Evolutionary conservation across 2,113 vertebrate genomes (phyloP).

Genomic region (Oriolus oriolus): DNA sequence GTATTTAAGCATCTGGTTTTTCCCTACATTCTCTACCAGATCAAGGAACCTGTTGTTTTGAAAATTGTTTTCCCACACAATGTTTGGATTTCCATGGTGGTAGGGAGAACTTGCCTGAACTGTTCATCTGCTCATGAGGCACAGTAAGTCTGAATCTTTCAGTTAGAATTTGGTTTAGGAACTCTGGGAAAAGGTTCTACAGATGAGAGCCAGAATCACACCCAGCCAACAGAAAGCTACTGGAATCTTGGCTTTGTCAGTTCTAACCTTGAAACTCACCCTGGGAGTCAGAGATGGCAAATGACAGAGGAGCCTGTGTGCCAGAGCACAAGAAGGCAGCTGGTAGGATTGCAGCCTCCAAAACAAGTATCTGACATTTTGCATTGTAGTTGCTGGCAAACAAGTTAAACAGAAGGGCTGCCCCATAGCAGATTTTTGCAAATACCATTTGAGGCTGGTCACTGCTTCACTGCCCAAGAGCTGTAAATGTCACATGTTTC

Average conservation of each 20-base stretch:
- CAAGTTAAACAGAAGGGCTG: background rate
- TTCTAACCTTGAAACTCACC: background rate
- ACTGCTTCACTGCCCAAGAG: background rate
- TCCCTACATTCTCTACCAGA: background rate
- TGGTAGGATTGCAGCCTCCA: background rate
- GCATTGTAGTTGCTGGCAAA: background rate
- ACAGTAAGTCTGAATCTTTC: background rate
- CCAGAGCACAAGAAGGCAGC: background rate
- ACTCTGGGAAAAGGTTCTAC: background rate
- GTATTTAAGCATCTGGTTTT: background rate
- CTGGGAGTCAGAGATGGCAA: background rate
- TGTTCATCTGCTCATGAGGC: background rate
- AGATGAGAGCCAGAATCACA: background rate
- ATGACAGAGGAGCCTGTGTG: background rate
- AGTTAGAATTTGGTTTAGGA: background rate
- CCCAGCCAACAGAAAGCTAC: background rate
- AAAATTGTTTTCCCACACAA: background rate
- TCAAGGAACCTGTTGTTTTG: background rate
- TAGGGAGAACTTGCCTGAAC: background rate
- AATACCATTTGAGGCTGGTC: background rate
- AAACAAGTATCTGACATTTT: background rate
- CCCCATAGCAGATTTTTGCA: background rate
- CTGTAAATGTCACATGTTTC: background rate
- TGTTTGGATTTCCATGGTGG: background rate
- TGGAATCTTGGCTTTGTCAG: background rate